Evolutionary conservation across 1,140 invertebrate species (phyloP).

Genomic region (Melitaea cinxia): DNA sequence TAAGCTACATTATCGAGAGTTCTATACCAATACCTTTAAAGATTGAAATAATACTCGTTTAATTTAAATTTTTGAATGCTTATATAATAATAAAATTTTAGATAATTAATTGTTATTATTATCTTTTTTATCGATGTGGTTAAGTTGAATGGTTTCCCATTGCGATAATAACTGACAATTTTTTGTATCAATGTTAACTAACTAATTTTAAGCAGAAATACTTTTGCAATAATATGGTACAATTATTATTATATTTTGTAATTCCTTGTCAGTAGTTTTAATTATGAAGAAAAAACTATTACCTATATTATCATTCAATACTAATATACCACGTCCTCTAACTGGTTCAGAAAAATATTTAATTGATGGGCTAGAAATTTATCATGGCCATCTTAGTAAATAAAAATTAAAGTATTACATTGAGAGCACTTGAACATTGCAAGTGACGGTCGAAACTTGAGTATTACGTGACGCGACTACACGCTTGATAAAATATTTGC

Average conservation of each 20-base stretch:
- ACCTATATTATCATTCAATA: no score
- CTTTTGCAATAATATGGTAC: no score
- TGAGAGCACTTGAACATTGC: conserved; percentile 54
- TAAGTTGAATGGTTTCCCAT: background rate
- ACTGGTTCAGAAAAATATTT: background rate
- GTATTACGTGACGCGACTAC: conserved; percentile 66
- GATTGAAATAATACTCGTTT: background rate
- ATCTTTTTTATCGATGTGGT: background rate
- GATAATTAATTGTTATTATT: background rate
- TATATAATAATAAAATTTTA: background rate
- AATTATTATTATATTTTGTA: no score
- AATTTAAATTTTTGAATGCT: background rate
- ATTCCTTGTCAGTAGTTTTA: no score
- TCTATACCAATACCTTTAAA: no score
- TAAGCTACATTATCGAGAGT: background rate
- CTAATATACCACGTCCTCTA: no score
- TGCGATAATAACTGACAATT: background rate
- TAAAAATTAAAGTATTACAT: conserved; percentile 28
- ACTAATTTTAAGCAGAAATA: background rate
- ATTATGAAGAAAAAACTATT: no score
- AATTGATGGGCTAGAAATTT: background rate
- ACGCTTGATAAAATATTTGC: conserved; percentile 72
- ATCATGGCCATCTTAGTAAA: background rate
- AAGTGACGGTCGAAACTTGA: conserved; percentile 57
- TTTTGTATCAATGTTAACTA: background rate